Evolutionary conservation across 1,140 invertebrate genomes (phyloP), one percentile per base, ranked within the genome.

Genomic region (Magallana ariakensis): DNA sequence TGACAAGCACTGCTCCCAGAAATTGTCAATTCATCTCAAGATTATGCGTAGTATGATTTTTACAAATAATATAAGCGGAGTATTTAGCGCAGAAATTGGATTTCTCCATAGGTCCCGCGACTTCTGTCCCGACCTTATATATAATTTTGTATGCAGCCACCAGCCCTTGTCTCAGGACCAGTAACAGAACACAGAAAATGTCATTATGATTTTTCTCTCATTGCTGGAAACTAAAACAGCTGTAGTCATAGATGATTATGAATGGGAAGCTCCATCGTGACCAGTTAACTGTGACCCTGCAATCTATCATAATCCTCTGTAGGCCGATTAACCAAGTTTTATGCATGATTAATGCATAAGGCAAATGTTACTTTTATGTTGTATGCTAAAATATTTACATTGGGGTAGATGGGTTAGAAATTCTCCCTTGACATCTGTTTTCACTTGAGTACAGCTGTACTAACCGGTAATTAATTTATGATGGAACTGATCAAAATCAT

Each of bases 141-240:
- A 60, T 60, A 19, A 26, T 33, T 75, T 26, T 33, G 66, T 13
- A 19, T 70, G 66, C 33, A 33, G 33, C 33, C 33, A 10, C 22
- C 33, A 13, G 13, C 66, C 22, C 22, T 70, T 70, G 66, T 75
- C 22, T 26, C 26, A 13, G 11, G 22, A 11, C 22, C 5, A 10
- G 66, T 9, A 75, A 75, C 66, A 26, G 33, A 13, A 26, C 19
- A 75, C 66, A 26, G 11, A 11, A 75, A 75, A 75, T 75, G 66
- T 75, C 66, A 75, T 26, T 75, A 11, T 75, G 22, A 66, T 26
- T 75, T 75, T 75, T 46, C 33, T 26, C 22, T 75, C 11, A 75
- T 75, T 26, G 11, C 5, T 75, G 13, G 26, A 26, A 46, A 26
- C 19, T 46, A 75, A 75, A 22, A 19, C 66, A 75, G 66, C 26